Base-by-base conservation (phyloP, 2,113 vertebrate species). In the Mesembrinibis cayennensis region DNA sequence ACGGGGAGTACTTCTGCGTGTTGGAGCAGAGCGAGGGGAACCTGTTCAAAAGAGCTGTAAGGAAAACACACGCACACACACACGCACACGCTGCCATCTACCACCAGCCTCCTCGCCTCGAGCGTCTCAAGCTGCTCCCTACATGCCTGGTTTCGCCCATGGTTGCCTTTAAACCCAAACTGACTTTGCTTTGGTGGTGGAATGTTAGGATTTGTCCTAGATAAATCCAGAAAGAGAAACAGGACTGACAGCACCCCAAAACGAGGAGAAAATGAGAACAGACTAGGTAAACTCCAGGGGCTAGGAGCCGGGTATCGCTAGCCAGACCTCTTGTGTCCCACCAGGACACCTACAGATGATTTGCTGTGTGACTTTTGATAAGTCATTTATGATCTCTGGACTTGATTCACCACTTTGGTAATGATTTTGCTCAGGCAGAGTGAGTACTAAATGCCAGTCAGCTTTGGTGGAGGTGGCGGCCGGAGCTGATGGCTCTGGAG, bases 71-170 rank as follows among this genome's bases (percentile, higher is more conserved):
- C 47, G 18, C 15, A 13, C 42, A 17, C 56, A 13, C 27, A 52
- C 19, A 26, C 10, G 3, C 14, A 53, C 16, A 71, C 18, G 32
- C 40, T 74, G 86, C 86, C 9, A 44, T 71, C 87, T 34, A 7
- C 77, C 3, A 18, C 71, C 89, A 91, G 74, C 90, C 94, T 94
- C 71, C 76, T 86, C 0, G 82, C 96, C 94, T 71, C 81, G 4
- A 96, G 95, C 84, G 1, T n/a, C 83, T 71, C 16, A 2, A 10
- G 61, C 95, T 73, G 82, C 91, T 97, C 90, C 85, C 66, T 36
- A 92, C 97, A 72, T 89, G 96, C 93, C 97, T 1, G 13, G 96
- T 97, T 98, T 97, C 93, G 82, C 96, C 97, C 95, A n/a, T 47
- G 84, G 89, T 40, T 95, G 96, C 91, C 76, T 92, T 92, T 87